A percentile compares a stretch with the other conserved stretches of the same genome.
Evolutionary conservation across 2,113 vertebrate species (phyloP).

Genomic region (Thunnus maccoyii): DNA sequence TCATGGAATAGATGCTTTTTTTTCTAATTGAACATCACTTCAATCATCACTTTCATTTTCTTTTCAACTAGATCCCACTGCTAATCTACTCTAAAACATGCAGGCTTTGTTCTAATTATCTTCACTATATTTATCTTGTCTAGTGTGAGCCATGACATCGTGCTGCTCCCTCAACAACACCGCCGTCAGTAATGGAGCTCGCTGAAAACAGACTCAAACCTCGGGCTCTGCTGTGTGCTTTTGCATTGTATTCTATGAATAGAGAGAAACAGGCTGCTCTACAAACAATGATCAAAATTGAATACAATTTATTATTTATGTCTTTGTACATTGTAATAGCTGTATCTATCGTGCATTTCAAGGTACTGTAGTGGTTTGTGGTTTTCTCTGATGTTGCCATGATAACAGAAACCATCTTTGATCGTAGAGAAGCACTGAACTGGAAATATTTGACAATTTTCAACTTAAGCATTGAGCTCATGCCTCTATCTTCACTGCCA

Average conservation of each 20-base stretch:
- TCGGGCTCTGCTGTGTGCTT: background rate
- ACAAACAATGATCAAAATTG: background rate
- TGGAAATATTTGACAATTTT: background rate
- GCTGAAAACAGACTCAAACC: background rate
- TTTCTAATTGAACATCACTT: conserved; percentile 4
- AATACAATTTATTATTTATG: background rate
- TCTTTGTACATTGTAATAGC: background rate
- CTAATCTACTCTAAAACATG: background rate
- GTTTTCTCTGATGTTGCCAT: background rate
- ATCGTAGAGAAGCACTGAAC: background rate
- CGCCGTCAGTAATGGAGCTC: background rate
- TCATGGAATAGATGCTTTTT: background rate
- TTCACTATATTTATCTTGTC: background rate
- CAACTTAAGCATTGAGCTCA: conserved; percentile 11
- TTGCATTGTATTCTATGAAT: background rate
- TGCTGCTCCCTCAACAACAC: background rate
- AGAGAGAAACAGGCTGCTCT: background rate
- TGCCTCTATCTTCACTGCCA: background rate
- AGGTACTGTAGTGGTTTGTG: background rate
- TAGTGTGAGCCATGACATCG: background rate
- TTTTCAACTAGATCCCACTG: background rate
- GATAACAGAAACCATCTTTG: background rate
- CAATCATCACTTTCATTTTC: background rate
- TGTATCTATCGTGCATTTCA: background rate
- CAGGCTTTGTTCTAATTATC: conserved; percentile 15